Conservation (phyloP, 2,113 vertebrate genomes). For the Forbesichthys agassizii region DNA sequence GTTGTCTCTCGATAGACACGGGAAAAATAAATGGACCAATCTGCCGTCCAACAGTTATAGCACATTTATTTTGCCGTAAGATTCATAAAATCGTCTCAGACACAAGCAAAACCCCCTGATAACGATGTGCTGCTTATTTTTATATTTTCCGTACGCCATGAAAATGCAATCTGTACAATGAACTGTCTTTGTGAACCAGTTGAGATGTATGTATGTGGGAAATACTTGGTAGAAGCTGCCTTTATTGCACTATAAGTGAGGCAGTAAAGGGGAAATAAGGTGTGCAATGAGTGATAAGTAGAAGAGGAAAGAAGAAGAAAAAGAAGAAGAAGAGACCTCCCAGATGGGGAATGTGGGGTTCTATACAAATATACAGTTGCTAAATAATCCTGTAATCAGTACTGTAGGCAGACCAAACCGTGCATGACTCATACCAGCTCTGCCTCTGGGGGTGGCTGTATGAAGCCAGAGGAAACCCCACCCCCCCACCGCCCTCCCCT, state of each 20-base stretch:
- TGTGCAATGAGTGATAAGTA: constrained; percentile 31
- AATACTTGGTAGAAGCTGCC: not conserved
- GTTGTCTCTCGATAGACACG: constrained; percentile 74
- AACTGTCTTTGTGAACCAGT: not conserved
- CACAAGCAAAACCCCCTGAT: constrained; percentile 28
- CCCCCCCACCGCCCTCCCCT: constrained; percentile 27
- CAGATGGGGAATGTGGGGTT: constrained; percentile 5
- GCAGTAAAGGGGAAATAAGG: not conserved
- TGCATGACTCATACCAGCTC: constrained; percentile 38
- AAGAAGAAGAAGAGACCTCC: constrained; percentile 1
- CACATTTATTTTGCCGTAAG: constrained; percentile 66
- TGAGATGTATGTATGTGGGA: constrained; percentile 1
- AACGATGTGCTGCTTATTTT: constrained; percentile 9
- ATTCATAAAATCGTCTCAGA: constrained; percentile 56
- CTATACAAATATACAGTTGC: constrained; percentile 47
- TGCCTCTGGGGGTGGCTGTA: constrained; percentile 43
- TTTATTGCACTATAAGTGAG: not conserved
- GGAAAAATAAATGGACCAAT: constrained; percentile 76
- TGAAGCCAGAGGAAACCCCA: constrained; percentile 14
- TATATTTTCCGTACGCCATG: constrained; percentile 4
- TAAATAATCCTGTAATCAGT: constrained; percentile 77
- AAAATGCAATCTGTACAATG: constrained; percentile 12
- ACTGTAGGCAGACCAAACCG: constrained; percentile 53
- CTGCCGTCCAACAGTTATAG: constrained; percentile 58
- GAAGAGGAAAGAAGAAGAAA: not conserved